Base-by-base conservation (phyloP, 2,797 vertebrate species). In the Bradypus variegatus region DNA sequence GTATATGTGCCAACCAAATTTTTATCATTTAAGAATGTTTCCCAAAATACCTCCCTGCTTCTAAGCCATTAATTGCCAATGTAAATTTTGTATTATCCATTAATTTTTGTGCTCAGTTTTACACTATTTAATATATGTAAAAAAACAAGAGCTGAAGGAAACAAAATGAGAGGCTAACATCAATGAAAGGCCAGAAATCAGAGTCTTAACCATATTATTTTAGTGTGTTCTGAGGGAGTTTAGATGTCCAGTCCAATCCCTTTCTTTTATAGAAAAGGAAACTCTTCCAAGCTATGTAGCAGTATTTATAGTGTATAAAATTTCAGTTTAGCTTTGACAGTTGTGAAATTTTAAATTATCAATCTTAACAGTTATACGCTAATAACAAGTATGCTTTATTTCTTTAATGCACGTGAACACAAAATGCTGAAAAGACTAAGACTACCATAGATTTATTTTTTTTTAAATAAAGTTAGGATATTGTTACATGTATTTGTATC, bases 331-430 rank as follows among this genome's bases (percentile, higher is more conserved):
- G 60, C 18, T 64, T 78, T 79, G 29, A 87, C 75, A 85, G 60
- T 88, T 93, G 31, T 89, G 45, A 86, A 70, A 62, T 93, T 93
- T 94, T 94, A 92, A 92, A 85, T 93, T 82, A 92, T 64, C 90
- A 72, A 38, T 83, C 72, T 82, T 90, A 87, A 92, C 81, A 89
- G 53, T 90, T 93, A 81, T n/a, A 38, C 88, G 58, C 27, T 70
- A 50, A 48, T 79, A 90, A 88, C 14, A 69, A 91, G 75, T 64
- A 85, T 89, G 80, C 91, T 93, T 93, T 75, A 69, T 86, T 93
- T 88, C 85, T 91, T 95, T 86, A 94, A 76, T 93, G 94, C 93
- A 95, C 92, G 94, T 94, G 62, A 84, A 87, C 72, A 83, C 84
- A 55, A 38, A 83, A 9, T 85, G 55, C 80, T 89, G 41, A 69